These are phyloP conservation scores for Psittacula cyanocephala DNA, from an alignment of 2,113 vertebrate species.

Conservation along the genomic window DNA sequence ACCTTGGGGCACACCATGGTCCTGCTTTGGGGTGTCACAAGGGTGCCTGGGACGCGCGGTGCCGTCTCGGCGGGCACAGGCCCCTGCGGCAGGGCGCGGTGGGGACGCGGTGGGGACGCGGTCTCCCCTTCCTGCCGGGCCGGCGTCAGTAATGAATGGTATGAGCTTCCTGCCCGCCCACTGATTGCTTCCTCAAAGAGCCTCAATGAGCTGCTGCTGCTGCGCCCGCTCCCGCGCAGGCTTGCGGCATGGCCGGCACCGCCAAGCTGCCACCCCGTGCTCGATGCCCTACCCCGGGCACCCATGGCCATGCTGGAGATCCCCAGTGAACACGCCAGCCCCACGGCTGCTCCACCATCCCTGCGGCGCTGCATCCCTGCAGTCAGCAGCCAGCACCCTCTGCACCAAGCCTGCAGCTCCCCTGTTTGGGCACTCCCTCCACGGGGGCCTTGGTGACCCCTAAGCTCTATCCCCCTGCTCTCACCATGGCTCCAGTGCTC, in stretches of 20 bases:
- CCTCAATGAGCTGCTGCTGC: neutral
- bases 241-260: neutral
- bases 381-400: neutral
- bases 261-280: rapidly evolving
- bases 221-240: neutral
- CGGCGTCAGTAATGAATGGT: constrained; percentile 60
- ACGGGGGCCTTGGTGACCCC: neutral
- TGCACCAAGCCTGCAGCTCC: neutral
- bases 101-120: neutral
- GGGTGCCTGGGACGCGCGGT: neutral
- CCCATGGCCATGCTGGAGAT: neutral
- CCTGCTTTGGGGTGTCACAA: neutral
- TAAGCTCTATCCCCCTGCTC: neutral
- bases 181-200: constrained; percentile 57
- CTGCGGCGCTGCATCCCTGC: rapidly evolving
- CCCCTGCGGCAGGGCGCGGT: neutral
- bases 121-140: constrained; percentile 30
- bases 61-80: neutral
- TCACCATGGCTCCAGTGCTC: neutral
- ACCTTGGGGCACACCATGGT: neutral
- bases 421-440: neutral
- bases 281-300: rapidly evolving
- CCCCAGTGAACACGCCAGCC: neutral
- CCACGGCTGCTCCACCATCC: neutral
- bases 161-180: constrained; percentile 66